Conservation (phyloP, 30 jellyfish, hydroid and myxozoan genomes). For the Cassiopea xamachana region DNA sequence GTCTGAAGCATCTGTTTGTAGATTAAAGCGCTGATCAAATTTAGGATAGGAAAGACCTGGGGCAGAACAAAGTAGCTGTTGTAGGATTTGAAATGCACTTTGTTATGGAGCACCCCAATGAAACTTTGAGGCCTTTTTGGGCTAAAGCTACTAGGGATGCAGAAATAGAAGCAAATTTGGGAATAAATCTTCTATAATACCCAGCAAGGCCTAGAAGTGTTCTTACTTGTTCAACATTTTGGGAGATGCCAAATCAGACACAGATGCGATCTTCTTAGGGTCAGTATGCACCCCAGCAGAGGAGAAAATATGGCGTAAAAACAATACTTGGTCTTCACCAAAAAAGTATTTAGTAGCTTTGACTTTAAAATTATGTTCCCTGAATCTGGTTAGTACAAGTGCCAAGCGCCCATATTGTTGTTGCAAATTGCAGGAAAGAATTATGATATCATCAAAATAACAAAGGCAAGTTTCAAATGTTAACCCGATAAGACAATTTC, state of each 20-base stretch:
- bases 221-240: constrained; percentile 31
- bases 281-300: constrained; percentile 53
- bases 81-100: constrained; percentile 24
- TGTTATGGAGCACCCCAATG: constrained; percentile 33
- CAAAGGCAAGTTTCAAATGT: constrained; percentile 52
- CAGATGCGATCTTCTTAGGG: constrained; percentile 24
- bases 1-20: constrained; percentile 62
- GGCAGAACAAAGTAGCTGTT: constrained; percentile 33
- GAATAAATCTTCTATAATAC: constrained; percentile 48
- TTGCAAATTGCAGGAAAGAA: constrained; percentile 16
- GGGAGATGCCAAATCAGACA: constrained; percentile 6
- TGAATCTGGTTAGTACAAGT: constrained; percentile 25
- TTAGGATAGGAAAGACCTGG: constrained; percentile 54
- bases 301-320: constrained; percentile 65
- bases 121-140: constrained; percentile 28
- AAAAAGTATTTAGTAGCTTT: constrained; percentile 38
- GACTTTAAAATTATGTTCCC: constrained; percentile 28
- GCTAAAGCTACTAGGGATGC: constrained; percentile 39
- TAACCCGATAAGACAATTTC: constrained; percentile 59
- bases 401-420: constrained; percentile 50
- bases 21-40: constrained; percentile 30
- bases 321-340: constrained; percentile 27
- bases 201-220: constrained; percentile 66
- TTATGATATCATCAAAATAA: constrained; percentile 58
- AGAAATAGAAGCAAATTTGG: constrained; percentile 52